Base-by-base conservation (phyloP, 2,888 invertebrate species). In the Acanthococcus lagerstroemiae region DNA sequence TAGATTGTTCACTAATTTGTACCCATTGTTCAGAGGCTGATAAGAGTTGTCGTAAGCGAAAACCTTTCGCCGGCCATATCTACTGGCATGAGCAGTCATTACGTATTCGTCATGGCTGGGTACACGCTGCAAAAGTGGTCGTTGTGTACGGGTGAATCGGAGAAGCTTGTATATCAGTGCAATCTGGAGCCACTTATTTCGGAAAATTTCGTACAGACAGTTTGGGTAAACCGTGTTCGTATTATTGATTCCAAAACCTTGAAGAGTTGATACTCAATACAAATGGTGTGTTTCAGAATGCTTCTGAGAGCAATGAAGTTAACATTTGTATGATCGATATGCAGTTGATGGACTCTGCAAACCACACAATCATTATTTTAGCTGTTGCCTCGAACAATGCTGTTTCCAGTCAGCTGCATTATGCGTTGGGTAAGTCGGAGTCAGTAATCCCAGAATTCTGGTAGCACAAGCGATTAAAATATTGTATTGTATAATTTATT, bases 91-190 rank as follows among this genome's bases (percentile, higher is more conserved):
- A 30, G 24, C 7, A 79, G 80, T 44, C 82, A 83, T 71, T 78
- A 80, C 56, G 80, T 90, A n/a, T 83, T 83, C 69, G 83, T 88
- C 61, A 78, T 90, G 66, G 84, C 88, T 15, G 91, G 89, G 58
- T 84, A 87, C 46, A 83, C 84, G 70, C 78, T 94, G 67, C 93
- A 94, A 77, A 85, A 88, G 73, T 94, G 94, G 94, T 79, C 81
- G 56, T 81, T 90, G 63, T 80, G 77, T 55, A 76, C 78, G 25
- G 78, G 80, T n/a, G 82, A 83, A 70, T 75, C 78, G n/a, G 91
- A 90, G 73, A 82, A 84, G 74, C 77, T 89, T 69, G 76, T 89
- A 68, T 87, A 85, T 75, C 87, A 90, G 73, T 83, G 83, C 71
- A 86, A 88, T 73, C 80, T 93, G 69, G 83, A 87, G 44, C 80